Conservation (phyloP, 2,888 invertebrate genomes). For the Baccha elongata region DNA sequence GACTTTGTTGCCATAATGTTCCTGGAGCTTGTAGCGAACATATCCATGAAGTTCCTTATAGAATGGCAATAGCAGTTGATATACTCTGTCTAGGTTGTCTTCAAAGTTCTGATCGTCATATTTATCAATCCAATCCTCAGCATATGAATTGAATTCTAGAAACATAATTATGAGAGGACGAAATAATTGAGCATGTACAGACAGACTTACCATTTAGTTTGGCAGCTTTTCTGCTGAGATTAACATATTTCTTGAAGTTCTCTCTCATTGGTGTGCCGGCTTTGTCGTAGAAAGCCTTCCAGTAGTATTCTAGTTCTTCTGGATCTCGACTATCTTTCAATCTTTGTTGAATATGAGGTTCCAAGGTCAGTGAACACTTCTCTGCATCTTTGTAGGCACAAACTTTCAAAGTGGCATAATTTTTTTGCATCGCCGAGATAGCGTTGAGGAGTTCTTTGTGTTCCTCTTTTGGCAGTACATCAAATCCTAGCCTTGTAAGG, state of each 20-base stretch:
- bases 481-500: slow-evolving; percentile 87
- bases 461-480: slow-evolving; percentile 87
- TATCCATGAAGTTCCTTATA: slow-evolving; percentile 93
- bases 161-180: background rate
- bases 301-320: slow-evolving; percentile 89
- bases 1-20: slow-evolving; percentile 87
- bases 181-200: no score
- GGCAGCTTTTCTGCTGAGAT: slow-evolving; percentile 87
- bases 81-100: slow-evolving; percentile 86
- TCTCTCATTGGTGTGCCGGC: slow-evolving; percentile 86
- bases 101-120: slow-evolving; percentile 89
- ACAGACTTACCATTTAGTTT: slow-evolving; percentile 85
- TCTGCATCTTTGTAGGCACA: slow-evolving; percentile 86
- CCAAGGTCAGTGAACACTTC: slow-evolving; percentile 87
- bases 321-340: slow-evolving; percentile 88
- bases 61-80: slow-evolving; percentile 89
- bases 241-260: slow-evolving; percentile 87
- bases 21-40: slow-evolving; percentile 87
- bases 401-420: slow-evolving; percentile 89
- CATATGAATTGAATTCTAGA: slow-evolving; percentile 86
- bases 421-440: slow-evolving; percentile 88
- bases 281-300: slow-evolving; percentile 91
- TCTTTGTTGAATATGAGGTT: slow-evolving; percentile 86
- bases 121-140: slow-evolving; percentile 88
- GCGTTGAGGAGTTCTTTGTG: slow-evolving; percentile 85